Evolutionary conservation across 2,113 vertebrate genomes (phyloP), one percentile per base, ranked within the genome.

Genomic region (Thunnus maccoyii): DNA sequence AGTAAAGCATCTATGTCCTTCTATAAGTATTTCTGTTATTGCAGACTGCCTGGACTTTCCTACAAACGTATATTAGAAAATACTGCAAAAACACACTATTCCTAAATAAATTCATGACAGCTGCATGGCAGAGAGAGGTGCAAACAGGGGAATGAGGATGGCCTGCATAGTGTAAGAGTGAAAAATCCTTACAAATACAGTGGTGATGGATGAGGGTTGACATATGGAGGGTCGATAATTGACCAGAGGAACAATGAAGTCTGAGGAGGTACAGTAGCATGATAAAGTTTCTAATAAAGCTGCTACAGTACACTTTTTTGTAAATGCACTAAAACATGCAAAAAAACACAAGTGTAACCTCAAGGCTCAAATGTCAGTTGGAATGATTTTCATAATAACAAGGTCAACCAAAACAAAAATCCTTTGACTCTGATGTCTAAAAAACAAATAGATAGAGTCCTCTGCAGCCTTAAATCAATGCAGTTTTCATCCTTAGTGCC

Each of bases 401-500:
- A 66, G 70, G 68, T 82, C 78, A 69, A 58, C 6, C 56, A 41
- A 44, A 27, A 78, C 47, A 20, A 62, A 80, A 72, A 64, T 47
- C 12, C 17, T 71, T 69, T 69, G 77, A 68, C 41, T 75, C n/a
- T 0, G 2, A 62, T 66, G 61, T 66, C 63, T 84, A 32, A 52
- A 67, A 72, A 69, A 80, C 48, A 70, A 86, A 78, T 32, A 36
- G 27, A 32, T 6, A 51, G 10, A 50, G 25, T 27, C 61, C 36
- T 83, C 76, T 62, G 47, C 56, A 65, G 56, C 30, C 20, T 68
- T 4, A 54, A 70, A 78, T 88, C 82, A 83, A 46, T 75, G 69
- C 63, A 30, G 30, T 73, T 83, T 86, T 83, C 74, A 66, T 82
- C 30, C 57, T 78, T 30, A 47, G 57, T 85, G 72, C 83, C 72